A percentile compares a stretch with the other conserved stretches of the same genome.
Conservation (phyloP, 1,140 invertebrate genomes). For the Tetramorium simillimum region DNA sequence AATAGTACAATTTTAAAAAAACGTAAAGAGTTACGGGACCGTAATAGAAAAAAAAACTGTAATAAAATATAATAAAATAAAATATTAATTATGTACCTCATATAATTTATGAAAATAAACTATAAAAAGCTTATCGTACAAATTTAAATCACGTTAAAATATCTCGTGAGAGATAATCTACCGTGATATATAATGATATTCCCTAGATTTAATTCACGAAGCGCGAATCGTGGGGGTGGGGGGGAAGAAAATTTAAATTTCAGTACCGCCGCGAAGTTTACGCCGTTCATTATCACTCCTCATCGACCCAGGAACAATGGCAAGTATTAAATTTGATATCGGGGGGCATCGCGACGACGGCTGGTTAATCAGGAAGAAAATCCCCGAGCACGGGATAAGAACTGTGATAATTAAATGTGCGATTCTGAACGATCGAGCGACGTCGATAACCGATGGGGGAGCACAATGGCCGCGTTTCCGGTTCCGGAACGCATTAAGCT, state of each 20-base stretch:
- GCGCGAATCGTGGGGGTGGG: neutral
- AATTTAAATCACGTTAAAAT: conserved; percentile 11
- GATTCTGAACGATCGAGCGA: conserved; percentile 56
- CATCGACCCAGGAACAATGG: conserved; percentile 1
- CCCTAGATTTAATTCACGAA: conserved; percentile 24
- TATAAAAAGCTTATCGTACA: neutral
- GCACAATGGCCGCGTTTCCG: conserved; percentile 70
- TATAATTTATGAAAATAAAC: neutral
- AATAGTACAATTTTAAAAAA: neutral
- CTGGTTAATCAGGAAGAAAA: conserved; percentile 45
- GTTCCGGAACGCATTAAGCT: conserved; percentile 68
- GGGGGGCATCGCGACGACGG: neutral
- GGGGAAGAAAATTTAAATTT: conserved; percentile 24
- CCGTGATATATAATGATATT: conserved; percentile 23
- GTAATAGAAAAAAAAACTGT: neutral
- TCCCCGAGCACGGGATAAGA: conserved; percentile 30
- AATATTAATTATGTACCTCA: neutral
- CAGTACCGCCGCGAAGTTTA: conserved; percentile 9
- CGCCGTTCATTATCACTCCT: conserved; percentile 22
- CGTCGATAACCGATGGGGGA: conserved; percentile 60
- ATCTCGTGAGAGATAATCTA: neutral
- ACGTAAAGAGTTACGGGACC: neutral
- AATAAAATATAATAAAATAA: neutral
- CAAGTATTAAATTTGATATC: conserved; percentile 37
- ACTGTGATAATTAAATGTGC: conserved; percentile 59